These are phyloP conservation scores for Crypturellus tataupa DNA, from an alignment of 2,797 vertebrate genomes.

Conservation along the genomic window DNA sequence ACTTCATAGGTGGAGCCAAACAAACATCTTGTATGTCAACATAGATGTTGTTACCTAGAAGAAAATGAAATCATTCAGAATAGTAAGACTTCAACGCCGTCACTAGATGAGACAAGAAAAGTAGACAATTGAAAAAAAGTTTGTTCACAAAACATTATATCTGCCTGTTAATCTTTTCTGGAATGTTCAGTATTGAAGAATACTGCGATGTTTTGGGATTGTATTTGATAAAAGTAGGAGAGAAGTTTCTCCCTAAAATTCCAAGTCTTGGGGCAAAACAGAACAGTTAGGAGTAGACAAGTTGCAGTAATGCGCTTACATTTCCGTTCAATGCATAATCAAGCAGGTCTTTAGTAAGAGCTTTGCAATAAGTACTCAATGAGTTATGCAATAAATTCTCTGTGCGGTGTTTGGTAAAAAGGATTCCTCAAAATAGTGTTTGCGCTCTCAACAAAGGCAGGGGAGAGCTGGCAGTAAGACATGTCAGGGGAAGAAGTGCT, in stretches of 20 bases:
- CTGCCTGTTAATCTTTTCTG: neutral
- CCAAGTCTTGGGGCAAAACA: neutral
- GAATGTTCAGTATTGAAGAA: neutral
- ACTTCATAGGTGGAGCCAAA: constrained; percentile 45
- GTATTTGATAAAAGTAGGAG: neutral
- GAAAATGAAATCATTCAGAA: neutral
- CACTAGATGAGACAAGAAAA: neutral
- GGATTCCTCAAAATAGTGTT: neutral
- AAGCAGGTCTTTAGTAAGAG: neutral
- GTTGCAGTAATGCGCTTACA: neutral
- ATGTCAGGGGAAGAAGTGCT: neutral
- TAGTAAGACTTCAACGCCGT: neutral
- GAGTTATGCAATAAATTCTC: neutral
- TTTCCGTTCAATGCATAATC: neutral
- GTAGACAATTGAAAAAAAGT: neutral
- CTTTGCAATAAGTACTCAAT: neutral
- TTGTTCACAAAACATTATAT: neutral
- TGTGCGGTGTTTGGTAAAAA: neutral
- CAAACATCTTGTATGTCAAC: neutral
- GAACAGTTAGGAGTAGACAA: neutral
- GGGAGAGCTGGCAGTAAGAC: neutral
- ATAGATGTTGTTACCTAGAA: neutral
- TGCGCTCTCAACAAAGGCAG: neutral
- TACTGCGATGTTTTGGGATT: neutral
- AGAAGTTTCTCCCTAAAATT: neutral